Base-by-base conservation (phyloP, 2,888 invertebrate species). In the Dascillus cervinus region DNA sequence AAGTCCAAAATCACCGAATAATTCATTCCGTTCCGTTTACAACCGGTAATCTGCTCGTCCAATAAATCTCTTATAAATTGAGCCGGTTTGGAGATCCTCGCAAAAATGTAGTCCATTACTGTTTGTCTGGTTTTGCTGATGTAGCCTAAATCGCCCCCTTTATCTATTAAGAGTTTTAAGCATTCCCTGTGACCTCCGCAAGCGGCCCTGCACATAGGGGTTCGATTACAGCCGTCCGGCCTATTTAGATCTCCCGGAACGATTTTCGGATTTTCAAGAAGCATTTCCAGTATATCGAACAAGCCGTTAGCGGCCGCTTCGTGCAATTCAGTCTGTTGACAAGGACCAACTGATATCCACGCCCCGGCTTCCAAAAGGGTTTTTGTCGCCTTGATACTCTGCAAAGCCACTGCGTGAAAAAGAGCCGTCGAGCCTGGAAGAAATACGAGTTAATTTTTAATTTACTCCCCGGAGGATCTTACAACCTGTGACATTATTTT, bases 181-280 rank as follows among this genome's bases (percentile, higher is more conserved):
- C 70, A 70, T 26, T 67, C 64, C 20, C 64, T 62, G 35, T 70
- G 67, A 13, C 70, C 70, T 34, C 64, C 62, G 35, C 60, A 64
- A 8, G 72, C 70, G 11, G 75, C 74, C 31, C 65, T 60, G 46
- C 73, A 73, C 5, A 74, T 59, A 8, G 74, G 66, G 9, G 73
- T 72, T 5, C 70, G 59, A 15, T 67, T 63, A 9, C 50, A 48
- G 43, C 47, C 37, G 24, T 60, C 58, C 3, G 37, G 37, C 23
- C 37, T 43, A 32, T 58, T 55, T 12, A 56, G 40, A 14, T 50
- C 41, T 13, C 47, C 47, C 4, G 40, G 30, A 9, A 44, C 47
- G 25, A 53, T 47, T 29, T 49, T 41, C 19, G 44, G 31, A 38
- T 53, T 49, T n/a, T 42, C 38, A 26, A 58, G 33, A 24, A 58